Base-by-base conservation (phyloP, 2,888 invertebrate species). In the Acanthopleura granulata region DNA sequence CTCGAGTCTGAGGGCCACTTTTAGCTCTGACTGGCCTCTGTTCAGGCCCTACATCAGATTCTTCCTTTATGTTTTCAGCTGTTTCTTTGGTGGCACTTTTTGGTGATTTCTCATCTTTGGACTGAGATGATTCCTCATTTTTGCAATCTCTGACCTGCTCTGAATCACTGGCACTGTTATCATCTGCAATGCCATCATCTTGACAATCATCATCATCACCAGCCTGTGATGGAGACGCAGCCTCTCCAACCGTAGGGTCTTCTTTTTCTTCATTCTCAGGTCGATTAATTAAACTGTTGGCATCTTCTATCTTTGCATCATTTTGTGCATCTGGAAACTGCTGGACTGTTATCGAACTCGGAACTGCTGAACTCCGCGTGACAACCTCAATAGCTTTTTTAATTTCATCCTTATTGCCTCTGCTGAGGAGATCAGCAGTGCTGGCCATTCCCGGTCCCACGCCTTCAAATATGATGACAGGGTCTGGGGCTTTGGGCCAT, bases 401-500 rank as follows among this genome's bases (percentile, higher is more conserved):
- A 57, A 57, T 18, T n/a, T 57, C 57, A 9, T 57, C 22, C 22
- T 22, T 22, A 18, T 22, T 22, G 18, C 22, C 57, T 57, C 22
- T 57, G 12, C n/a, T 57, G 57, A 22, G 22, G 4, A n/a, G 57
- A 22, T 57, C 22, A 12, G 57, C n/a, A 57, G 22, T 57, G 57
- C n/a, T 57, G 3, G 22, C 6, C 18, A 22, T n/a, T 22, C 57
- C 57, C 12, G 18, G 57, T 9, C n/a, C 57, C 22, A 18, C 29
- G 15, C 66, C 66, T 27, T 66, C 66, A 14, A 27, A 27, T 18
- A 66, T 27, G 6, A 66, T 66, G 27, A 66, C 22, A 3, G 66
- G 66, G 22, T 66, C 66, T 27, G 66, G 66, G 25, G 66, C 66
- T 66, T 66, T 66, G 25, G 66, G 66, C 66, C 66, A 66, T 66